Conservation (phyloP, 2,797 vertebrate species). For the Anguilla obscura region DNA sequence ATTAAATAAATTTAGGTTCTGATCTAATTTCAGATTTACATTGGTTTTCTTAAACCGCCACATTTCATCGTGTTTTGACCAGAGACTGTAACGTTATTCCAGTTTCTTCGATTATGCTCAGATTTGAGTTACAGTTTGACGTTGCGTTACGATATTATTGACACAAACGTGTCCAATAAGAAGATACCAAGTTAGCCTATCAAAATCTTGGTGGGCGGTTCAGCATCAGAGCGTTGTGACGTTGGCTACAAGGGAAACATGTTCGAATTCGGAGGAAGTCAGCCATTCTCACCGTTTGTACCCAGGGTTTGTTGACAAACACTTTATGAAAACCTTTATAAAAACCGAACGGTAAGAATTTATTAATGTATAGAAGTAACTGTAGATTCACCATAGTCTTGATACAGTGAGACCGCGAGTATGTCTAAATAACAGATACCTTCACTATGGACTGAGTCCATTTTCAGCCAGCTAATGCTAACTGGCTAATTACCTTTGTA, state of each 20-base stretch:
- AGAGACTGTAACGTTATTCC: background rate
- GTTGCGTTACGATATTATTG: background rate
- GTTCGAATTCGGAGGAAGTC: slow-evolving; percentile 17
- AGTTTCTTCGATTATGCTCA: background rate
- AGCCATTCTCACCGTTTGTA: background rate
- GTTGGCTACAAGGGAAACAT: background rate
- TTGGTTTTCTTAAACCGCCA: background rate
- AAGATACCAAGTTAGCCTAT: background rate
- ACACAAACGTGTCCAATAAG: background rate
- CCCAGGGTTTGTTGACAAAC: background rate
- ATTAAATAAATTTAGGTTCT: background rate
- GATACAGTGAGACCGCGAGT: background rate
- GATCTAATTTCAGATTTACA: background rate
- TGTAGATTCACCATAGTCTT: background rate
- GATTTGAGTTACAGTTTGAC: background rate
- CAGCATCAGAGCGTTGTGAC: background rate
- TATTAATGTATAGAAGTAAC: background rate
- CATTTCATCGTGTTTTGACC: background rate
- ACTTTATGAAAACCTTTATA: background rate
- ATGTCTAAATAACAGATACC: background rate
- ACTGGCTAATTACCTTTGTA: background rate
- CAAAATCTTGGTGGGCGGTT: background rate
- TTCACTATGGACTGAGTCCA: background rate
- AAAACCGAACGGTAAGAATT: background rate
- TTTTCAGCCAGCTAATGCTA: background rate